Conservation (phyloP, 37 sponge, comb jelly and placozoan genomes). For the Spongilla lacustris region DNA sequence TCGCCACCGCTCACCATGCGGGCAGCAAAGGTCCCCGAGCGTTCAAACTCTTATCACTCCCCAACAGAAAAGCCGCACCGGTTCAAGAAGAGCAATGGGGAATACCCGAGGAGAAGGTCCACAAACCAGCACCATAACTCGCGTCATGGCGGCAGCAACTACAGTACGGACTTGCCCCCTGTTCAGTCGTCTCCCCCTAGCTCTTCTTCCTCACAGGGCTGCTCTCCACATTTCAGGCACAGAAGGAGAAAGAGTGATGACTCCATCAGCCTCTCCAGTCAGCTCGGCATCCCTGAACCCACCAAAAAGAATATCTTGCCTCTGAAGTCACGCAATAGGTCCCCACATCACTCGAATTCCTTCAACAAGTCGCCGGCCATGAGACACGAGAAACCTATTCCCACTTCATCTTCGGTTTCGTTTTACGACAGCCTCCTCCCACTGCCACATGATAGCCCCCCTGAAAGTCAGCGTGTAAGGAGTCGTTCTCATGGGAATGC, state of each 20-base stretch:
- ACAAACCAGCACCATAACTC: background rate
- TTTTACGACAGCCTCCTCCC: slow-evolving; percentile 42
- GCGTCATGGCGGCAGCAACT: background rate
- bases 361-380: slow-evolving; percentile 26
- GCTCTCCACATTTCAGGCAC: background rate
- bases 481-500: too few relatives aligned
- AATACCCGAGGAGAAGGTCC: slow-evolving; percentile 26
- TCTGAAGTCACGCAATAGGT: too few relatives aligned
- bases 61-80: slow-evolving; percentile 28
- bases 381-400: slow-evolving; percentile 27
- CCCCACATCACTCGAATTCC: slow-evolving; percentile 44
- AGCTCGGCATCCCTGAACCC: too few relatives aligned
- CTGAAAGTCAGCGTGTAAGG: too few relatives aligned
- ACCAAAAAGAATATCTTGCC: too few relatives aligned
- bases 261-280: too few relatives aligned
- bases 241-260: background rate
- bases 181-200: slow-evolving; percentile 3
- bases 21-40: slow-evolving; percentile 29
- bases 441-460: slow-evolving; percentile 15
- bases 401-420: slow-evolving; percentile 33
- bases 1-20: slow-evolving; percentile 8
- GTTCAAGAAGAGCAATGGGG: background rate
- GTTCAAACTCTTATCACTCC: slow-evolving; percentile 46
- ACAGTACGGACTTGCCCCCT: background rate
- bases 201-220: slow-evolving; percentile 16